A percentile compares a stretch with the other conserved stretches of the same genome.
phyloP scores from a whole-genome alignment of 2,113 vertebrate genomes.

The Pavo muticus region DNA sequence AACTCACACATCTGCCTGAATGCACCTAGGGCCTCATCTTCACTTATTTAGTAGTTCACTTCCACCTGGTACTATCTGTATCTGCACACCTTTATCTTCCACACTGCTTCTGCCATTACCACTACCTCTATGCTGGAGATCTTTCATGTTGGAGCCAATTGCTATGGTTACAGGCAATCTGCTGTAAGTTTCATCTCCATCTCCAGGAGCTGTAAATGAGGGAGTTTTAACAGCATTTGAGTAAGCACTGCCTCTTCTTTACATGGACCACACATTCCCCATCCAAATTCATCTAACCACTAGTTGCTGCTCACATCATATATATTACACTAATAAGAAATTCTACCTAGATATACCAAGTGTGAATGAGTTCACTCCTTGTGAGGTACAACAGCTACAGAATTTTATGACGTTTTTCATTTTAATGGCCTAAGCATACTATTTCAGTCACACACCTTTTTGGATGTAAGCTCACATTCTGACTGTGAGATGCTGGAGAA shows the following conservation, averaged over 20 bases:
- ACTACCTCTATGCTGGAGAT: constrained; percentile 67
- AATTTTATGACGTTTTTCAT: neutral
- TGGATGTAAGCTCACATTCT: neutral
- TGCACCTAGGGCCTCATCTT: neutral
- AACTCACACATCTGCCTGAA: neutral
- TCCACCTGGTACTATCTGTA: constrained; percentile 40
- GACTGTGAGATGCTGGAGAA: neutral
- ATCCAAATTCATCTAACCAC: constrained; percentile 51
- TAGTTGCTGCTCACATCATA: constrained; percentile 49
- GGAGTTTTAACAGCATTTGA: constrained; percentile 65
- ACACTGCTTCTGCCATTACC: constrained; percentile 65
- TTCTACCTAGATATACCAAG: neutral
- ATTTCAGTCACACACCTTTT: neutral
- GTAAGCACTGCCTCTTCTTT: constrained; percentile 55
- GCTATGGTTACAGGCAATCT: constrained; percentile 75
- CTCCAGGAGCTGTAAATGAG: constrained; percentile 73
- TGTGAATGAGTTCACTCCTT: neutral
- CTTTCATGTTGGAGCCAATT: constrained; percentile 70
- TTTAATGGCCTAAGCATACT: neutral
- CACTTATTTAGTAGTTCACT: constrained; percentile 46
- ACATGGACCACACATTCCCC: neutral
- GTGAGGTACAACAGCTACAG: constrained; percentile 7
- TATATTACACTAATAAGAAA: constrained; percentile 41
- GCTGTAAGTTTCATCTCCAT: constrained; percentile 72
- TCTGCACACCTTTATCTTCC: constrained; percentile 60